Evolutionary conservation across 35 echinoderm and acorn worm species (phyloP), one percentile per base, ranked within the genome.

Genomic region (Antedon bifida): DNA sequence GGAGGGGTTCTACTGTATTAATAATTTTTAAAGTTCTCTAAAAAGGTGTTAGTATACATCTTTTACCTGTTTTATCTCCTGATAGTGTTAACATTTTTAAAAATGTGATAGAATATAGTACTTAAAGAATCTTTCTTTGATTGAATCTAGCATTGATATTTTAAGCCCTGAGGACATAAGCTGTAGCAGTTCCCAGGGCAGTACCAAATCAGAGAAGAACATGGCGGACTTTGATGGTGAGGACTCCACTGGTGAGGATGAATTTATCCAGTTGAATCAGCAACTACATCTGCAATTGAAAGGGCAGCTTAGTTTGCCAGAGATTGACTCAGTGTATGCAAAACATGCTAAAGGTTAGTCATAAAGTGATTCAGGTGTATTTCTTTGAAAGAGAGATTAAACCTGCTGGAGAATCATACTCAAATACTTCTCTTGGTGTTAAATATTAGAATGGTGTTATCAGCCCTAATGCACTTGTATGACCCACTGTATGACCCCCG

Each of bases 201-300:
- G 90, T 36, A 86, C 91, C 31, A 93, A 89, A 38, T 93, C 91
- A 0, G 87, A 93, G 78, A 93, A 93, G 74, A 93, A 93, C 91
- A 88, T 93, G 91, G 87, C 86, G 0, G 91, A 93, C 84, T 93
- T 92, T 86, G 91, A 93, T 78, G 91, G 87, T 30, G 91, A 92
- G 35, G 89, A 88, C 36, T 89, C 87, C 14, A 79, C 81, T 0
- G 82, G 91, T 45, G 83, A 89, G 36, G 91, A 92, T 44, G 91
- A 85, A 13, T 34, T 89, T 19, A 74, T 84, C 16, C 91, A 88
- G 45, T 78, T 89, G 26, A 89, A 83, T 32, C 83, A 83, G 33
- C 87, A 89, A 33, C 91, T 86, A 13, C 85, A 87, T 26, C 83
- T 80, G 21, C 42, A 83, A 44, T 73, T 83, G 29, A 9, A 34